Evolutionary conservation across 2,797 vertebrate genomes (phyloP), one percentile per base, ranked within the genome.

Genomic region (Phrynocephalus forsythii): DNA sequence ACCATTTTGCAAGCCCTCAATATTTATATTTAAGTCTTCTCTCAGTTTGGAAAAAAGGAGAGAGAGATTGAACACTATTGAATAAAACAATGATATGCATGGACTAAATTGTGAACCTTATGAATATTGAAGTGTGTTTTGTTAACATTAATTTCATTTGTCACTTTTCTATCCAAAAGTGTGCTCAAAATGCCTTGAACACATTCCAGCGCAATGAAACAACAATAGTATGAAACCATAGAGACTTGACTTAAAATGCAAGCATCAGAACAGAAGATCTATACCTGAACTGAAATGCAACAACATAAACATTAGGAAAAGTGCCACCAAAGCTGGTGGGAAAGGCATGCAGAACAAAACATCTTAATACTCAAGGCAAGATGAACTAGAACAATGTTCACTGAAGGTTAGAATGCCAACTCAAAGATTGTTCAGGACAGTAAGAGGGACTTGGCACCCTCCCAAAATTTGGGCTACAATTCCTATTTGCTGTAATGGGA

Each of bases 1-100:
- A 67, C 38, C 30, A 28, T 84, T n/a, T 73, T 87, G 92, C 84
- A 87, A 90, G 91, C 79, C 68, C 76, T 94, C 77, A 84, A 15
- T 0, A 0, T 78, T 93, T 92, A 83, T 92, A 91, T 90, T 33
- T 94, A 91, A 83, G 86, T 92, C 75, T 77, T 94, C 87, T 78
- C 50, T 6, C 11, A 26, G 10, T 52, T 28, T 16, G 5, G n/a
- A 15, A 16, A 33, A 38, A 82, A 66, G 11, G 50, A 63, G 10
- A 15, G 3, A 71, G 18, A 71, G 3, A 60, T 56, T 30, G 28
- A 60, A 75, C 56, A n/a, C 11, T 8, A 28, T 13, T 75, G 33
- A 66, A 38, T 13, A 60, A 38, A 73, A 63, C 22, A 66, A 20
- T 33, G 9, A 26, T 18, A 84, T 13, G 16, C 28, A 71, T 71